Percentiles rank a stretch among this genome's conserved stretches.
These are phyloP conservation scores for Nothura maculosa DNA, from an alignment of 2,797 vertebrate genomes.

Conservation along the genomic window DNA sequence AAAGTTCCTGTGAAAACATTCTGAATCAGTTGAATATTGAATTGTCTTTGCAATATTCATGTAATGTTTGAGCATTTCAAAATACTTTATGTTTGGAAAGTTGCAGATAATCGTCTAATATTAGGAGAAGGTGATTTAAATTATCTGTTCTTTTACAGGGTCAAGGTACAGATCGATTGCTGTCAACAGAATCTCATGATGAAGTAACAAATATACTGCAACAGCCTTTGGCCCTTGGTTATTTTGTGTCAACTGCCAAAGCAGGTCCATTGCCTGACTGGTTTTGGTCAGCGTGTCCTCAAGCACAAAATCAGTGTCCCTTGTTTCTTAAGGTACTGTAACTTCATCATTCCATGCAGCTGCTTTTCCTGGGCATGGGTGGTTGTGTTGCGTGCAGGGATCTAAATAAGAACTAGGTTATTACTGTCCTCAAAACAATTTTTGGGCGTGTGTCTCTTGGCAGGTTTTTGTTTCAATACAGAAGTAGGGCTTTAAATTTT, in stretches of 20 bases:
- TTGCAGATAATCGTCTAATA: no score
- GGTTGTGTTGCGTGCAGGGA: neutral
- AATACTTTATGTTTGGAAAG: neutral
- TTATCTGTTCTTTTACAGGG: constrained; percentile 81
- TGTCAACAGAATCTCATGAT: constrained; percentile 93
- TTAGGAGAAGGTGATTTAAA: no score
- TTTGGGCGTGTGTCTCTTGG: accelerated
- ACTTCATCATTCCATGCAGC: neutral
- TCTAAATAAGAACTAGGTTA: neutral
- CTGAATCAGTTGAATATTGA: neutral
- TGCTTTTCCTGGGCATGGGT: accelerated
- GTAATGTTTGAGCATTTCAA: neutral
- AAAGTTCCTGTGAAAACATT: neutral
- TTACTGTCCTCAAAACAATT: accelerated
- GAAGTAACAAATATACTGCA: constrained; percentile 97
- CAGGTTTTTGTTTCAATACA: neutral
- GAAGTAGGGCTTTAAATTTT: neutral
- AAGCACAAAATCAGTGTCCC: constrained; percentile 99
- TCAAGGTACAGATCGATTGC: constrained; percentile 93
- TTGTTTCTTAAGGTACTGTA: constrained; percentile 95
- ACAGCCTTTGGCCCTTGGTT: constrained; percentile 96
- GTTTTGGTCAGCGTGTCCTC: constrained; percentile 99
- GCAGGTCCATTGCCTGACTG: constrained; percentile 96
- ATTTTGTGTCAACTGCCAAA: constrained; percentile 98
- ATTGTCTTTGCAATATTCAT: neutral